Conservation (phyloP, 2,888 invertebrate species). For the Amphipoea lucens region DNA sequence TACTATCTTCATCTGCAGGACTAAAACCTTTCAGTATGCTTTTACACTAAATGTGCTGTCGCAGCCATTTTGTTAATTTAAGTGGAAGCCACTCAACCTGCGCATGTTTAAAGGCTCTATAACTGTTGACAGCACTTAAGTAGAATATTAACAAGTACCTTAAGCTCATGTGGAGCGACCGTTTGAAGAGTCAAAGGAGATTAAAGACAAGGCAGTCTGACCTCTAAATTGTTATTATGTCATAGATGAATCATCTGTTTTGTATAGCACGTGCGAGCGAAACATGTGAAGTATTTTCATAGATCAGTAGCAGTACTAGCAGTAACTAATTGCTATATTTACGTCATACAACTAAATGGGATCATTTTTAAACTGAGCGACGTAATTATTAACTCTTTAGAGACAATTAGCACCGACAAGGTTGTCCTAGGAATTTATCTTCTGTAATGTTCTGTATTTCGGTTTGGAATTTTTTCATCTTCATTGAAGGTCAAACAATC, state of each 20-base stretch:
- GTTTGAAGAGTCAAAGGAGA: not conserved
- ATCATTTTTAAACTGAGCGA: constrained; percentile 33
- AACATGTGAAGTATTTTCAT: constrained; percentile 39
- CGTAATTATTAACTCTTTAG: constrained; percentile 34
- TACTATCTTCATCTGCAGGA: not conserved
- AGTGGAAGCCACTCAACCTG: constrained; percentile 23
- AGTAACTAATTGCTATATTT: constrained; percentile 47
- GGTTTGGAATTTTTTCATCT: not conserved
- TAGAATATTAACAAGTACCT: constrained; percentile 8
- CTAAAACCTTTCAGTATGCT: constrained; percentile 20
- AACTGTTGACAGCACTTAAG: constrained; percentile 23
- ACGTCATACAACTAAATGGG: constrained; percentile 18
- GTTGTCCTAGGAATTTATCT: constrained; percentile 31
- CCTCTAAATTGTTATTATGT: constrained; percentile 34
- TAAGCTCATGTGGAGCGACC: not conserved
- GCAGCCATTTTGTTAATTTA: constrained; percentile 22
- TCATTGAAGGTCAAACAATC: constrained; percentile 10
- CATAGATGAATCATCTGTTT: constrained; percentile 40
- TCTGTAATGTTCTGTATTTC: constrained; percentile 6
- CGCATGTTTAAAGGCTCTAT: constrained; percentile 6
- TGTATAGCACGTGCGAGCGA: constrained; percentile 30
- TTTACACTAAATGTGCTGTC: constrained; percentile 8
- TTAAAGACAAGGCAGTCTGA: constrained; percentile 22
- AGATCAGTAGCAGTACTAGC: constrained; percentile 10
- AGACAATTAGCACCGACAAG: constrained; percentile 43